Conservation (phyloP, 2,797 vertebrate species). For the Ispidina lecontei region DNA sequence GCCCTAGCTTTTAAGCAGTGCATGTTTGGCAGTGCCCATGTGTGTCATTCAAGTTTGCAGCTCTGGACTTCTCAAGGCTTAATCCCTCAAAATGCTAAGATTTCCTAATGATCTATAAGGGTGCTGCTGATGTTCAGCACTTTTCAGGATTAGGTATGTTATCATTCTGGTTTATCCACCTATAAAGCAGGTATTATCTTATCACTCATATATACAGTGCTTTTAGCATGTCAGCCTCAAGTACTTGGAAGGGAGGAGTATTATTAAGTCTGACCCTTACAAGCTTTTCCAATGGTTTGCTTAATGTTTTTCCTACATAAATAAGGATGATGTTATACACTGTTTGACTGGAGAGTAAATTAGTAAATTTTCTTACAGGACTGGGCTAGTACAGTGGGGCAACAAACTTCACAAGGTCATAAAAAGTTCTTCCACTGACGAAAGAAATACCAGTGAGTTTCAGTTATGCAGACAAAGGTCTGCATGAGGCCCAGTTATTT, state of each 20-base stretch:
- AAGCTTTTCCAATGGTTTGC: neutral
- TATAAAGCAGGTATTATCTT: conserved; percentile 50
- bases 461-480: neutral
- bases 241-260: conserved; percentile 19
- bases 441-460: neutral
- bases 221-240: conserved; percentile 46
- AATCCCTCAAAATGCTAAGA: conserved; percentile 20
- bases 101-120: conserved; percentile 32
- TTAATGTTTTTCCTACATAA: conserved; percentile 16
- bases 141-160: conserved; percentile 41
- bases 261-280: conserved; percentile 62
- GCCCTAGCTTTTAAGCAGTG: neutral
- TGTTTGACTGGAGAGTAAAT: neutral
- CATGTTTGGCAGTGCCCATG: neutral
- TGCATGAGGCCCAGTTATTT: neutral
- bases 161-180: conserved; percentile 32
- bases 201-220: conserved; percentile 13
- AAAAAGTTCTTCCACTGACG: neutral
- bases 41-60: neutral
- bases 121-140: conserved; percentile 50
- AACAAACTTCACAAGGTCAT: neutral
- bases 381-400: neutral
- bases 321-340: neutral
- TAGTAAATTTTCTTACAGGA: neutral
- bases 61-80: conserved; percentile 1